Percentiles rank a stretch among this genome's conserved stretches.
phyloP scores from a whole-genome alignment of 2,113 vertebrate species.

The Nyctibius bracteatus region DNA sequence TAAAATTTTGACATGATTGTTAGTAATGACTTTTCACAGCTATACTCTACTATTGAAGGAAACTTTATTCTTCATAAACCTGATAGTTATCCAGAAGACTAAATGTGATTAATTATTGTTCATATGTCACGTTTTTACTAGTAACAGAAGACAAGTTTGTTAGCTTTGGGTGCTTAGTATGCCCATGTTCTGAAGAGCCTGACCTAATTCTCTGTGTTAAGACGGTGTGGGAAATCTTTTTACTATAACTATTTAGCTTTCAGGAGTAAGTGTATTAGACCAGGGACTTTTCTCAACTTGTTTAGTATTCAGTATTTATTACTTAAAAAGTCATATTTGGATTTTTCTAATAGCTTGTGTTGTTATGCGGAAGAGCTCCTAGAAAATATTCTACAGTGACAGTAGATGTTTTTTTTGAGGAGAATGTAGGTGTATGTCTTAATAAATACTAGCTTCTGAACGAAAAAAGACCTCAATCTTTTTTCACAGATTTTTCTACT shows the following conservation, averaged over 20 bases:
- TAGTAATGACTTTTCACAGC: not conserved
- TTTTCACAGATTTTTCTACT: not conserved
- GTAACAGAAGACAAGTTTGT: not conserved
- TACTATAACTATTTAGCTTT: not conserved
- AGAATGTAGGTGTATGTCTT: constrained; percentile 2
- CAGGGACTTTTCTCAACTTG: not conserved
- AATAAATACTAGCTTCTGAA: not conserved
- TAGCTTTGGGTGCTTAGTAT: not conserved
- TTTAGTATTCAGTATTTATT: not conserved
- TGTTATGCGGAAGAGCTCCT: not conserved
- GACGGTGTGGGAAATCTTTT: not conserved
- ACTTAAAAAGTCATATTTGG: not conserved
- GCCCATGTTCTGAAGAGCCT: not conserved
- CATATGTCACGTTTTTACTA: not conserved
- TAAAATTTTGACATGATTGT: not conserved
- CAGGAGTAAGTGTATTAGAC: not conserved
- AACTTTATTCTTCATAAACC: not conserved
- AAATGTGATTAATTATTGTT: not conserved
- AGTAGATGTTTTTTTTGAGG: not conserved
- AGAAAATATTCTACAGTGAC: not conserved
- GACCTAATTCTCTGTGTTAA: not conserved
- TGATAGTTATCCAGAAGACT: not conserved
- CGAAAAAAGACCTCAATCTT: not conserved
- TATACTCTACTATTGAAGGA: not conserved
- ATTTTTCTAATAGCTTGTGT: not conserved